Evolutionary conservation across 2,797 vertebrate genomes (phyloP), one percentile per base, ranked within the genome.

Genomic region (Neomorphus geoffroyi): DNA sequence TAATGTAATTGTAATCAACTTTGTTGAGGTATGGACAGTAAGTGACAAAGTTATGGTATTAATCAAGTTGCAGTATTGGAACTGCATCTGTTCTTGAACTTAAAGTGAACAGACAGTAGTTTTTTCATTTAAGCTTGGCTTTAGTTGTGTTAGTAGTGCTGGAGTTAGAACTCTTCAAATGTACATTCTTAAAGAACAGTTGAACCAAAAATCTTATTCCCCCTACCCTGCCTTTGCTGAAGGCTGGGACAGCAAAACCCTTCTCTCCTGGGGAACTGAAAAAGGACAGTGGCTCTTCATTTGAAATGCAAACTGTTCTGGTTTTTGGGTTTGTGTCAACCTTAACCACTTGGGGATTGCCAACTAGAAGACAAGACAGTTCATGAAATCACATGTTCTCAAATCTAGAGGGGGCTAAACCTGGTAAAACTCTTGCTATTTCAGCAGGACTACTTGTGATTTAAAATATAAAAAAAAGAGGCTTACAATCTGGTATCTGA

Each of bases 1-100:
- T 92, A 77, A 86, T 96, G 64, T 78, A 94, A 73, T 28, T 86
- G 70, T 93, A 91, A 92, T 84, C 58, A 88, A 16, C 62, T 93
- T 96, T 74, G 82, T 24, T 17, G 24, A 92, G 48, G 26, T 92
- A 56, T 45, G 57, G 69, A 77, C 79, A 74, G 35, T 28, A 88
- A 90, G 39, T 93, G 65, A 35, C 74, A 83, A 93, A 94, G 51
- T 87, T 78, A 88, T 11, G n/a, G 88, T 92, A 73, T 86, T 61
- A 65, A n/a, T 87, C 71, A 56, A 91, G 32, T 65, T 4, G 7
- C 48, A 53, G 13, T 74, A 19, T 65, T 71, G 60, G 48, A 80
- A 50, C 61, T 77, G 50, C 56, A 69, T 72, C 48, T 82, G 27
- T 53, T 91, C 61, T 79, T 7, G 3, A 75, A 45, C 66, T 92